Percentiles rank a stretch among this genome's conserved stretches.
Evolutionary conservation across 1,140 invertebrate species (phyloP).

Genomic region (Euura lappo): DNA sequence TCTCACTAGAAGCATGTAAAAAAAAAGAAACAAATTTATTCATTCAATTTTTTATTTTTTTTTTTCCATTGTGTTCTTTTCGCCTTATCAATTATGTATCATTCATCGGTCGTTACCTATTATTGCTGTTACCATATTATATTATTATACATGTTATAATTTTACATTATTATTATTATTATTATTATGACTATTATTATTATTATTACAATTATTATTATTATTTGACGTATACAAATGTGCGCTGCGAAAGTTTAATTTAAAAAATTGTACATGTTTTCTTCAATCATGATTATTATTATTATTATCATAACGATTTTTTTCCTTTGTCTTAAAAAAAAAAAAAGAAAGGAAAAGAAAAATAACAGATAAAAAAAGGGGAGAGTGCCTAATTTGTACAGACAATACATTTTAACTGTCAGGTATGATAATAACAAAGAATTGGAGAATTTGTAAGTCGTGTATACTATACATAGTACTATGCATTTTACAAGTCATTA

Average conservation of each 20-base stretch:
- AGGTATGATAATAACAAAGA: slow-evolving; percentile 48
- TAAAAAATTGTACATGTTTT: too few species aligned
- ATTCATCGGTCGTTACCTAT: slow-evolving; percentile 42
- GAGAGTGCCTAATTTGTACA: slow-evolving; percentile 59
- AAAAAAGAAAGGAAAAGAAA: too few species aligned
- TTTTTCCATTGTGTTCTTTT: slow-evolving; percentile 10
- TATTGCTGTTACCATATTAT: slow-evolving; percentile 43
- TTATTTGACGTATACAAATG: slow-evolving; percentile 13
- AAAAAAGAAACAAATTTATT: too few species aligned
- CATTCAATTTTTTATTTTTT: slow-evolving; percentile 25
- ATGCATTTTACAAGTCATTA: neutral
- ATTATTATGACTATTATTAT: slow-evolving; percentile 19
- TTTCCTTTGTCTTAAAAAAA: slow-evolving; percentile 47
- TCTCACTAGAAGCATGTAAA: too few species aligned
- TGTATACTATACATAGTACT: neutral
- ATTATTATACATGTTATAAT: slow-evolving; percentile 52
- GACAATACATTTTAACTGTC: slow-evolving; percentile 49
- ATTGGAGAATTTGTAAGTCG: slow-evolving; percentile 42
- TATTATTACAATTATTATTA: slow-evolving; percentile 50
- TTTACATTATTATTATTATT: slow-evolving; percentile 32
- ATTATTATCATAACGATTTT: neutral
- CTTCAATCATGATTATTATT: slow-evolving; percentile 21
- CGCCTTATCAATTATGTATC: neutral
- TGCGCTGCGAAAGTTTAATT: neutral
- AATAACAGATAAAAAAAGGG: slow-evolving; percentile 26